A percentile compares a stretch with the other conserved stretches of the same genome.
These are phyloP conservation scores for Athene noctua DNA, from an alignment of 2,113 vertebrate species.

Conservation along the genomic window DNA sequence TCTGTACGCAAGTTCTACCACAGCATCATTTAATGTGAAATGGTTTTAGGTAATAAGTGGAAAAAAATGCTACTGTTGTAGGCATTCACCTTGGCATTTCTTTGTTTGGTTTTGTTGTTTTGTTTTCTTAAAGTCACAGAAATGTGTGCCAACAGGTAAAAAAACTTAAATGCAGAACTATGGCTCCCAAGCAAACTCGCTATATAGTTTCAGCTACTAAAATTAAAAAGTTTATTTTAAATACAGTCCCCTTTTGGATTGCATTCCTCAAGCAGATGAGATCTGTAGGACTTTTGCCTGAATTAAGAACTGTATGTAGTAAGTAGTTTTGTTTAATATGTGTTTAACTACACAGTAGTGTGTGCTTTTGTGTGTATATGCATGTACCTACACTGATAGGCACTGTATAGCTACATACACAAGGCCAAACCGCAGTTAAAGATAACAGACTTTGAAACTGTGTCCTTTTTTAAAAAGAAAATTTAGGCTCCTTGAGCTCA, in stretches of 20 bases:
- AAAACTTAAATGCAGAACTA: neutral
- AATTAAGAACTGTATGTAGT: neutral
- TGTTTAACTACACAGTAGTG: neutral
- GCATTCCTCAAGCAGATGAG: neutral
- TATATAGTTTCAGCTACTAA: neutral
- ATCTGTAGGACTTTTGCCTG: neutral
- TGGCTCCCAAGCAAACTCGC: neutral
- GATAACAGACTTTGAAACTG: neutral
- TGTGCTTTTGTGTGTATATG: slow-evolving; percentile 29
- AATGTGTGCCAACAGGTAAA: neutral
- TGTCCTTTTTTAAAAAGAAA: slow-evolving; percentile 29
- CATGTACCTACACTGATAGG: neutral
- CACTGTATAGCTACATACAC: slow-evolving; percentile 15
- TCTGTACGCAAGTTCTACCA: neutral
- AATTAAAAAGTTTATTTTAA: neutral
- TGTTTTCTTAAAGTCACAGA: neutral
- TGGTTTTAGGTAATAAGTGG: neutral
- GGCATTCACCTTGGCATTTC: neutral
- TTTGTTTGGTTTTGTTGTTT: neutral
- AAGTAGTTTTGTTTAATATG: neutral
- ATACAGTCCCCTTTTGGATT: neutral
- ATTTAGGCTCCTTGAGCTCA: slow-evolving; percentile 22
- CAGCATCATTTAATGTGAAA: neutral
- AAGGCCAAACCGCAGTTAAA: slow-evolving; percentile 30
- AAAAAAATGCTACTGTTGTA: slow-evolving; percentile 9